Base-by-base conservation (phyloP, 2,888 invertebrate species). In the Venusia cambrica region DNA sequence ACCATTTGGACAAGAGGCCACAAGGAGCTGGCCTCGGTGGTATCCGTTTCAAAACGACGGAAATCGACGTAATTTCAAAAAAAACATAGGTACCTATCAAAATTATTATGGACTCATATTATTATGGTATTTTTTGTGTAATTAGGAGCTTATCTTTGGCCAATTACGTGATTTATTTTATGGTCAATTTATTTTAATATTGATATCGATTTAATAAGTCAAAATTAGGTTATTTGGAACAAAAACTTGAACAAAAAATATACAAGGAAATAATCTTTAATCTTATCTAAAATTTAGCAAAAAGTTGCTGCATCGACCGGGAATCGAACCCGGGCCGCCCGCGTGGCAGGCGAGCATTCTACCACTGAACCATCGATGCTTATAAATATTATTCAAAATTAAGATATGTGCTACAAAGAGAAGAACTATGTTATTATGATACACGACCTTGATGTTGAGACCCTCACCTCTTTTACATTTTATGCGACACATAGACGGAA, bases 291-390 rank as follows among this genome's bases (percentile, higher is more conserved):
- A n/a, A n/a, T n/a, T n/a, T n/a, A n/a, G 5, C 37, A 52, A 70
- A 76, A 64, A 52, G 31, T 3, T 0, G 0, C 0, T 87, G 87
- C 87, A 87, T 87, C 87, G 87, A 79, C 87, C 87, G 87, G 87
- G 87, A 87, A 88, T 87, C 87, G 87, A 87, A 87, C 87, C 87
- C 87, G 87, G 87, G 87, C 87, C 87, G 85, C 87, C 87, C 87
- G 87, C 87, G 87, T 87, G 85, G 87, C 87, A 87, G 87, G 87
- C 87, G 87, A 87, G 85, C 81, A 81, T 81, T 81, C 81, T 81
- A 81, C 81, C 80, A 81, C 81, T 81, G 80, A 80, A 83, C 84
- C 84, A 84, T 76, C 84, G 84, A 84, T 84, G 81, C 80, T 77
- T 21, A 1, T 8, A 2, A 0, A 0, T 0, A 0, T 0, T 0